Conservation (phyloP, 2,888 invertebrate genomes). For the Formica aserva region DNA sequence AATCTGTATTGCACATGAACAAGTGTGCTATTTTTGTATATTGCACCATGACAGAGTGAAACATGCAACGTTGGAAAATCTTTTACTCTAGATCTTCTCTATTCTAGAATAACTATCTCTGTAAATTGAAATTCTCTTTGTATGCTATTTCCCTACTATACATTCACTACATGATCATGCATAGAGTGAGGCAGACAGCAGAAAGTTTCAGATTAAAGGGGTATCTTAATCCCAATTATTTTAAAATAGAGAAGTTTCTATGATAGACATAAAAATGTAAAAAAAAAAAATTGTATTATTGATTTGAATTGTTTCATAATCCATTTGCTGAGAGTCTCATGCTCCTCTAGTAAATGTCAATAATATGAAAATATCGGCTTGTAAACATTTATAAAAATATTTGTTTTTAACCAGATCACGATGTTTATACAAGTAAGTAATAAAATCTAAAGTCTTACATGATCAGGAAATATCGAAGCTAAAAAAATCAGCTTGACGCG, state of each 20-base stretch:
- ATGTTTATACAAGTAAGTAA: slow-evolving; percentile 37
- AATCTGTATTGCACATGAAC: slow-evolving; percentile 74
- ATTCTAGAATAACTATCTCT: neutral
- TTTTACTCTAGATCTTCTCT: neutral
- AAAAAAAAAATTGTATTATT: neutral
- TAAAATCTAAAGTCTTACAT: slow-evolving; percentile 9
- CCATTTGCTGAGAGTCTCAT: neutral
- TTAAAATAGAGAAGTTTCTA: neutral
- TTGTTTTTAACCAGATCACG: slow-evolving; percentile 48
- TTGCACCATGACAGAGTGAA: slow-evolving; percentile 76
- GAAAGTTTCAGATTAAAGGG: neutral
- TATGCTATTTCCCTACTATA: neutral
- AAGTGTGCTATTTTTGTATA: slow-evolving; percentile 78
- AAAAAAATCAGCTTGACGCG: slow-evolving; percentile 13
- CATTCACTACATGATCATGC: neutral
- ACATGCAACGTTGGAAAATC: slow-evolving; percentile 55
- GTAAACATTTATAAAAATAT: slow-evolving; percentile 53
- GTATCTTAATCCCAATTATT: neutral
- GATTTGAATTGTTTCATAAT: neutral
- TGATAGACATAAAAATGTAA: neutral
- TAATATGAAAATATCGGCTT: slow-evolving; percentile 21
- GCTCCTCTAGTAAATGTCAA: slow-evolving; percentile 6
- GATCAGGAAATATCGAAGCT: slow-evolving; percentile 28
- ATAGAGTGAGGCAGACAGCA: neutral
- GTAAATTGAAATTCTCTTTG: neutral